Evolutionary conservation across 2,888 invertebrate species (phyloP), one percentile per base, ranked within the genome.

Genomic region (Phengaris arion): DNA sequence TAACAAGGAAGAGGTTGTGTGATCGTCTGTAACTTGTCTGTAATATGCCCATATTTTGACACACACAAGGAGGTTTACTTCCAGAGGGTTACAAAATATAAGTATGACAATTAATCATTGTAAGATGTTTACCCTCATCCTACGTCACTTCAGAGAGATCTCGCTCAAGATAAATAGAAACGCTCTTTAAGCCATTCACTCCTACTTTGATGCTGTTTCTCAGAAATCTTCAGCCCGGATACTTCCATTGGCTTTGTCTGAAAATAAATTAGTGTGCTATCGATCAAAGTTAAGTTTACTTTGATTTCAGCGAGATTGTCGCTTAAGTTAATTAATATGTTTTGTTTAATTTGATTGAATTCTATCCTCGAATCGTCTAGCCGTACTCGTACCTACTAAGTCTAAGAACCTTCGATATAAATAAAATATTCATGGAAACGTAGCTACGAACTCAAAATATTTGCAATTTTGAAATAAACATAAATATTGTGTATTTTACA

Each of bases 41-140:
- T 45, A 64, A 35, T 64, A 64, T 15, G 64, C 12, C 64, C 64
- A 64, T 64, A 64, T 64, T 64, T 64, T 64, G 64, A 64, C 64
- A 13, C 64, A 45, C 35, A 64, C 64, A 64, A 74, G 68, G 35
- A 74, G 59, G 52, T 68, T 74, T 74, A 74, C 74, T 45, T 64
- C 45, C 64, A 64, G 74, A 52, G 52, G 74, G 64, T 74, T 74
- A 89, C 89, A 89, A 89, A 89, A 35, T 35, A 4, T 90, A 90
- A 91, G 89, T 89, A 89, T 91, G 89, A 89, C 90, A 87, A 91
- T 91, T 90, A 91, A 90, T 91, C 90, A 91, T 89, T 89, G 87
- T 90, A 90, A 90, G 90, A 89, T 91, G 91, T 90, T 91, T 91
- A 91, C 91, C 90, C 91, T 91, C 88, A 91, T 91, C 90, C 87